Evolutionary conservation across 2,797 vertebrate species (phyloP), one percentile per base, ranked within the genome.

Genomic region (Petrocephalus schoutedeni): DNA sequence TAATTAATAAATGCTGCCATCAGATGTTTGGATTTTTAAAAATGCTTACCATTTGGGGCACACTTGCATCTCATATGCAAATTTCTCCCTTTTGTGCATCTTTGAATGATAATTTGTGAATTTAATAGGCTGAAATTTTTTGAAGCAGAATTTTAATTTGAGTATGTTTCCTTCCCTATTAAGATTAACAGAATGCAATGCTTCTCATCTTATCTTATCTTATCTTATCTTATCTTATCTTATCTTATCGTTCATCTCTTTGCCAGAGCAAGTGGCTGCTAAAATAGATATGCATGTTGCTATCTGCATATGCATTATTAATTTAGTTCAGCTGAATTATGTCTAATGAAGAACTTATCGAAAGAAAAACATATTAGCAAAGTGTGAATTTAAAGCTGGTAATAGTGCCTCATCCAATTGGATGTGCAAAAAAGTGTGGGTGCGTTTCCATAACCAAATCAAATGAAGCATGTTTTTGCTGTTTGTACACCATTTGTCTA

Each of bases 51-150:
- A 32, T 84, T 84, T 84, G 45, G 23, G n/a, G 23, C 82, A 49
- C n/a, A 84, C 80, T 54, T 54, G 80, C 21, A 49, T 84, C 51
- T 53, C 82, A 92, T 93, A 95, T 92, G 91, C 89, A 92, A 87
- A 92, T 92, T 89, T 91, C 90, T 90, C 88, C 90, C 41, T 49
- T 80, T 80, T 77, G 41, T 77, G 32, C 36, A 77, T 49, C 12
- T 49, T 45, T 80, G 91, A 87, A 90, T 93, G 92, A 93, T 95
- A 84, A 84, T 84, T 54, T 54, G 74, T 80, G 19, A 80, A 84
- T 64, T 49, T 51, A 88, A 61, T 83, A 88, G 74, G 41, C 56
- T 88, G 57, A 49, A 83, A 88, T 87, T 21, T 57, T 54, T 58
- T 56, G 67, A 87, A 53, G 71, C 51, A 87, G 53, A 57, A 77